Evolutionary conservation across 1,140 invertebrate species (phyloP), one percentile per base, ranked within the genome.

Genomic region (Antheraea pernyi): DNA sequence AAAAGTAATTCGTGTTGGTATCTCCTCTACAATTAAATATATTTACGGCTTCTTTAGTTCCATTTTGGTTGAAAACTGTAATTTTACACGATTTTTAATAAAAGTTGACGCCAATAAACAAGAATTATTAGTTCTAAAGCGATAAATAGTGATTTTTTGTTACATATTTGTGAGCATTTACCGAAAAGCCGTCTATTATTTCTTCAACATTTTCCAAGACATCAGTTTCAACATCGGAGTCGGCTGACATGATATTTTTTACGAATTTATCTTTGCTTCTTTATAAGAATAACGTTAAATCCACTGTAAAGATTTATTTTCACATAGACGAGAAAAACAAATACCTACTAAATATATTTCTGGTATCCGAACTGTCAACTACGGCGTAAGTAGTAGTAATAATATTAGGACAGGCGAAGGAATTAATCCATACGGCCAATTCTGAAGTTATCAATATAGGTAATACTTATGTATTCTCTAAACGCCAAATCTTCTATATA

Each of bases 191-290:
- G 30, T 84, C 78, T 61, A 89, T 78, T 19, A 86, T 67, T 79
- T 86, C 81, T 37, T 71, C 53, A 10, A 80, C 75, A 77, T 88
- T 81, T 73, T 86, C 81, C n/a, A 85, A 60, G 53, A 80, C 62
- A 67, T 77, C 79, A 9, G 72, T 70, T 68, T 85, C 81, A 61
- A 80, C 81, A 48, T 83, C 84, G 0, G 77, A 68, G 42, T 85
- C 78, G 18, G 53, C 69, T 10, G 84, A 75, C 85, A 88, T 85
- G 16, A 48, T 48, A 48, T 48, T 48, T 53, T 53, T 53, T 53
- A 30, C 39, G 7, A 42, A n/a, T 53, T 53, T 53, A 53, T 30
- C 1, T 11, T 53, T 13, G 16, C 46, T 16, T 53, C 5, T 16
- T 53, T 53, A 13, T 53, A 13, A 53, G 16, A 16, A 42, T 7